Evolutionary conservation across 2,113 vertebrate genomes (phyloP).

Genomic region (Hemichromis elongatus): DNA sequence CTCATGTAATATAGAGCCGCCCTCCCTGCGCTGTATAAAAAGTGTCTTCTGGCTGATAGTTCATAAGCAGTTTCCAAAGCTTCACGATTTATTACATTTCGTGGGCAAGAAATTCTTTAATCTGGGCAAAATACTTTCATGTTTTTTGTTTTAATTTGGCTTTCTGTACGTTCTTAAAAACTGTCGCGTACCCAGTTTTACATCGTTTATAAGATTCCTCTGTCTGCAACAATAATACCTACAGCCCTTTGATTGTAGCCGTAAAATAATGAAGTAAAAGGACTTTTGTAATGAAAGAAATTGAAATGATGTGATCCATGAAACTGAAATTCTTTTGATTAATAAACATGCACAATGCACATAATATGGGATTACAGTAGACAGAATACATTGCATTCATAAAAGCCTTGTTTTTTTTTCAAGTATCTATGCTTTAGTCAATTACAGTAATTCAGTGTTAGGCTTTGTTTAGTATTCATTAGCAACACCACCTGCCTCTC

Average conservation of each 20-base stretch:
- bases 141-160: neutral
- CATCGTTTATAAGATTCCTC: neutral
- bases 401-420: no score
- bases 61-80: neutral
- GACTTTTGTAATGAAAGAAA: neutral
- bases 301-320: neutral
- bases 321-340: neutral
- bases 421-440: neutral
- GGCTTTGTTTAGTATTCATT: neutral
- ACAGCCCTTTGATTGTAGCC: neutral
- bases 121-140: neutral
- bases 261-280: neutral
- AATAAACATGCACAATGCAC: neutral
- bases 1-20: neutral
- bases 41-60: neutral
- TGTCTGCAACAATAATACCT: neutral
- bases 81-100: neutral
- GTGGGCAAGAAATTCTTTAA: neutral
- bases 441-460: neutral
- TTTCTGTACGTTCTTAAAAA: neutral
- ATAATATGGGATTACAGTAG: neutral
- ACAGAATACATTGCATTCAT: neutral
- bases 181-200: neutral
- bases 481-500: neutral
- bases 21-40: neutral